Conservation (phyloP, 2,888 invertebrate genomes). For the Autographa gamma region DNA sequence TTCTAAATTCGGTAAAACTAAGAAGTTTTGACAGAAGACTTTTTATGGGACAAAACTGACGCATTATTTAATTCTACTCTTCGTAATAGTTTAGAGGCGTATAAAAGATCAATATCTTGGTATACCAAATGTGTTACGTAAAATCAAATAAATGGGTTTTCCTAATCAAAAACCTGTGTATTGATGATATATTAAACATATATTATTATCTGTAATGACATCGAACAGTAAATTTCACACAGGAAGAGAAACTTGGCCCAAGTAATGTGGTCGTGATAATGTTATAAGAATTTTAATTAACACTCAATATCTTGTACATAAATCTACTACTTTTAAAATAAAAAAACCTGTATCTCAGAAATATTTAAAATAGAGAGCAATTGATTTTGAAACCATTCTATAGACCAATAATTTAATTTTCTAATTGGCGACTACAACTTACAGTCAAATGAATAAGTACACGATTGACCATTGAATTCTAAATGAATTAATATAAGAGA, state of each 20-base stretch:
- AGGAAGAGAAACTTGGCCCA: background rate
- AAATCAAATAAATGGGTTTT: background rate
- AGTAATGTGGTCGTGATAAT: background rate
- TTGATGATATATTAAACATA: background rate
- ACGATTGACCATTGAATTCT: constrained; percentile 24
- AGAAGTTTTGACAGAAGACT: too few relatives aligned
- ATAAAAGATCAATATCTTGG: background rate
- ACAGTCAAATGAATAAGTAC: constrained; percentile 17
- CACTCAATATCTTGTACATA: background rate
- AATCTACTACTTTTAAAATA: background rate
- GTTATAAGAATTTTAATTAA: background rate
- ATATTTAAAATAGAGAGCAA: background rate
- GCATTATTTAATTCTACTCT: too few relatives aligned
- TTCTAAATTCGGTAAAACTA: too few relatives aligned
- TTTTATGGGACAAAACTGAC: too few relatives aligned
- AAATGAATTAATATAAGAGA: constrained; percentile 3
- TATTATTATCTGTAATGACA: background rate
- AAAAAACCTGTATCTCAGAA: background rate
- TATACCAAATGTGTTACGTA: background rate
- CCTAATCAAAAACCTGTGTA: background rate
- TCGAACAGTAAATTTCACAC: background rate
- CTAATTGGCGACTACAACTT: too few relatives aligned
- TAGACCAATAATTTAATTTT: too few relatives aligned
- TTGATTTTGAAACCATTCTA: background rate
- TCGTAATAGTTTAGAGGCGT: background rate